Evolutionary conservation across 2,113 vertebrate species (phyloP), one percentile per base, ranked within the genome.

Genomic region (Pimephales promelas): DNA sequence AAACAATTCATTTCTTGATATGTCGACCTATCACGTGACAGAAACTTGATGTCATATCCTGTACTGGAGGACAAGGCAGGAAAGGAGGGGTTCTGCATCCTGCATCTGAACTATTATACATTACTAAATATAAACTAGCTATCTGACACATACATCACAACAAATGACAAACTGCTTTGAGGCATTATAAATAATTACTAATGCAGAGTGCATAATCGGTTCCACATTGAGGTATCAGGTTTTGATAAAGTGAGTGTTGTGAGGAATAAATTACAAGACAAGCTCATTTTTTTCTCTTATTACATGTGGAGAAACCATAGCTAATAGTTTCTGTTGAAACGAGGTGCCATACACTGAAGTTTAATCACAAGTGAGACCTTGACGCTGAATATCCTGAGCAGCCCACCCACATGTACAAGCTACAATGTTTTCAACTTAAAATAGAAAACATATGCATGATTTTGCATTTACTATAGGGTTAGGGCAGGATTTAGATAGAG

Each of bases 41-140:
- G 14, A 43, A 79, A 72, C 49, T 75, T 84, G 81, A 88, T 66
- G 87, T 90, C 82, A 90, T 89, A 89, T 93, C 92, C 92, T 90
- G n/a, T 83, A 80, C 79, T 88, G 59, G 78, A 73, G 81, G 83
- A 78, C 84, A 56, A 0, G 57, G 74, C 87, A 91, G 93, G 93
- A 93, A 93, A 92, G 92, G 93, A 40, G 91, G 87, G 72, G 88
- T 54, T 81, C 52, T 79, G 62, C 34, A 70, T 82, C 72, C 2
- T 76, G 64, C 72, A 85, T 10, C 49, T 87, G 91, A 90, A 88
- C 88, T 83, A 91, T 87, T 77, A 84, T 64, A 68, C 72, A 75
- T 81, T 43, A 74, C 88, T 87, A 85, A 87, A 85, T 84, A 72
- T 82, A 81, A 72, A 87, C 79, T n/a, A 73, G 61, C 68, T 70